These are phyloP conservation scores for Tyto alba DNA, from an alignment of 2,113 vertebrate genomes.

Conservation along the genomic window DNA sequence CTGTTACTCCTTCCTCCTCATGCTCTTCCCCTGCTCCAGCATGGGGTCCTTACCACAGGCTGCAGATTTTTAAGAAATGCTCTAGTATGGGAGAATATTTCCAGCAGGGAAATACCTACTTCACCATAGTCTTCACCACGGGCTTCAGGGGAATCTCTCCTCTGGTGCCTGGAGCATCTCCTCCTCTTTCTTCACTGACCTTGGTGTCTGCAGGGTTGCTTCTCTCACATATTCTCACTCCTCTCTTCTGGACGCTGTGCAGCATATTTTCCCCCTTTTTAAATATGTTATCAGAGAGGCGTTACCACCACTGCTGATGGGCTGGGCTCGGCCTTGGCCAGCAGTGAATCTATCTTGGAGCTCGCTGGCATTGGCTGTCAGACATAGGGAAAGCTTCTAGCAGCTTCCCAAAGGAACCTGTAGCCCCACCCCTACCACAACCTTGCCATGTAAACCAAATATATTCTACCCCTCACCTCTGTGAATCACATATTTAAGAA, in stretches of 20 bases:
- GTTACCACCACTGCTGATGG: accelerated
- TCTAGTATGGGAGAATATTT: background rate
- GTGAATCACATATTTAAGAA: too few relatives aligned
- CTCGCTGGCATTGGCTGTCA: too few relatives aligned
- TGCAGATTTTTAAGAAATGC: background rate
- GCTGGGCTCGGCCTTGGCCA: background rate
- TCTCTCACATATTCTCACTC: background rate
- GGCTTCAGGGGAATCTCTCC: background rate
- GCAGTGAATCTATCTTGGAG: accelerated
- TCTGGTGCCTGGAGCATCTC: background rate
- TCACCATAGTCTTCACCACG: background rate
- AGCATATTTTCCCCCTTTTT: background rate
- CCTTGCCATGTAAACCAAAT: too few relatives aligned
- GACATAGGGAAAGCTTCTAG: too few relatives aligned
- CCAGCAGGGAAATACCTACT: background rate
- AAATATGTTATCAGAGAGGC: background rate
- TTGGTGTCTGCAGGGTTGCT: background rate
- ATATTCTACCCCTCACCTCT: too few relatives aligned
- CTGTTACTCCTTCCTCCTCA: background rate
- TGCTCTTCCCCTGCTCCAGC: background rate
- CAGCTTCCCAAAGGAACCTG: too few relatives aligned
- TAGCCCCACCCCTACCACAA: too few relatives aligned
- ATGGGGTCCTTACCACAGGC: accelerated
- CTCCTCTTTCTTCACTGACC: background rate
- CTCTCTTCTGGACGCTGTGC: background rate